A percentile compares a stretch with the other conserved stretches of the same genome.
These are phyloP conservation scores for Ianthella basta DNA, from an alignment of 37 sponge, comb jelly and placozoan species.

Conservation along the genomic window DNA sequence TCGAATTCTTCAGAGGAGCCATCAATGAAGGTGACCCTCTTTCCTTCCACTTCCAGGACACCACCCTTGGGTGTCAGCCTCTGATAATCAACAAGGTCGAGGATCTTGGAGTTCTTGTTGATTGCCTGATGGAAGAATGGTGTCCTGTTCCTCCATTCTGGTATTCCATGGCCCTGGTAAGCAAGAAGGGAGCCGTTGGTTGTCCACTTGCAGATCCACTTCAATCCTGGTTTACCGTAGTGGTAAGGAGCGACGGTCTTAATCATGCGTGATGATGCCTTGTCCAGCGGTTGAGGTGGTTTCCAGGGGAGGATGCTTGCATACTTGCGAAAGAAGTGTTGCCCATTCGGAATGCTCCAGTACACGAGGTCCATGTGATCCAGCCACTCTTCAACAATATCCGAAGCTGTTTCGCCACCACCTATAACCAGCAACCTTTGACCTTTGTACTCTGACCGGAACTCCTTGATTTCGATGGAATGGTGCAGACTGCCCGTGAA, in stretches of 20 bases:
- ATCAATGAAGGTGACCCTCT: slow-evolving; percentile 66
- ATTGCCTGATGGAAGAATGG: slow-evolving; percentile 62
- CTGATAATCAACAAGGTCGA: slow-evolving; percentile 77
- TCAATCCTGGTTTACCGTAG: slow-evolving; percentile 71
- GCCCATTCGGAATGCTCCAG: slow-evolving; percentile 89
- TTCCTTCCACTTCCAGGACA: slow-evolving; percentile 53
- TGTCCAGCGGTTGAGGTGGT: slow-evolving; percentile 77
- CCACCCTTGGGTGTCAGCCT: slow-evolving; percentile 73
- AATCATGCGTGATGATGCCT: slow-evolving; percentile 74
- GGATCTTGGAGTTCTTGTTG: slow-evolving; percentile 82
- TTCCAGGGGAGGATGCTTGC: slow-evolving; percentile 77
- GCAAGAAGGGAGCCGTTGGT: slow-evolving; percentile 80
- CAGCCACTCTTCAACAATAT: slow-evolving; percentile 80
- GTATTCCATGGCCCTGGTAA: slow-evolving; percentile 87
- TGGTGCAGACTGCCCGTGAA: slow-evolving; percentile 73
- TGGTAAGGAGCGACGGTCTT: slow-evolving; percentile 68
- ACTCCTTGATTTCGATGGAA: slow-evolving; percentile 66
- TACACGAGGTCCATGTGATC: slow-evolving; percentile 65
- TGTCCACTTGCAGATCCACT: slow-evolving; percentile 91
- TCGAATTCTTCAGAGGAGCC: slow-evolving; percentile 73
- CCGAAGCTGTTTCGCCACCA: slow-evolving; percentile 91
- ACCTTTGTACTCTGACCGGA: slow-evolving; percentile 41
- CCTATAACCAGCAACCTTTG: slow-evolving; percentile 82
- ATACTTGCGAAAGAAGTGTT: slow-evolving; percentile 86
- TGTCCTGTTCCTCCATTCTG: slow-evolving; percentile 80